Percentiles rank a stretch among this genome's conserved stretches.
Evolutionary conservation across 2,113 vertebrate species (phyloP).

Genomic region (Leuciscus idus): DNA sequence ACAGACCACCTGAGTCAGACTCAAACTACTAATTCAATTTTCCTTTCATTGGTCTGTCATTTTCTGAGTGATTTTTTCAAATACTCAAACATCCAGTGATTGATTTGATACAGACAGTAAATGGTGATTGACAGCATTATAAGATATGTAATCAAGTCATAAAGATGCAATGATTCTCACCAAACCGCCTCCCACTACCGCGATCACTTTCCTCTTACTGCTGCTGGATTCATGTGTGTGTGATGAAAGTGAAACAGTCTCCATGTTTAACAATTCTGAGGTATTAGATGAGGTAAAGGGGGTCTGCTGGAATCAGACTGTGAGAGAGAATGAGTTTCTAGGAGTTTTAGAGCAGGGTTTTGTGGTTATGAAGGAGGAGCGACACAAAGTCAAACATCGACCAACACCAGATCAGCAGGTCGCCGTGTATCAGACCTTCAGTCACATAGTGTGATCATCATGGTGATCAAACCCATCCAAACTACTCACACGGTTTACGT

Average conservation of each 20-base stretch:
- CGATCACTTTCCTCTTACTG: conserved; percentile 63
- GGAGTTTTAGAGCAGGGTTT: background rate
- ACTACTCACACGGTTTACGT: background rate
- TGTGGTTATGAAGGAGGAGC: conserved; percentile 31
- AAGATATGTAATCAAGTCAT: background rate
- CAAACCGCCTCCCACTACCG: conserved; percentile 71
- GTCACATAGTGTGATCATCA: background rate
- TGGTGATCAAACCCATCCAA: background rate
- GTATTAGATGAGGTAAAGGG: background rate
- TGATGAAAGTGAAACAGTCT: background rate
- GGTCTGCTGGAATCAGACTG: background rate
- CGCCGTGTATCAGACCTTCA: background rate
- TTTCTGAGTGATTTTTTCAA: background rate
- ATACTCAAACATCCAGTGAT: no score
- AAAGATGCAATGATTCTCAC: conserved; percentile 63
- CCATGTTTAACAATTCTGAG: conserved; percentile 16
- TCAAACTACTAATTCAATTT: background rate
- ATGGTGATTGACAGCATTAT: background rate
- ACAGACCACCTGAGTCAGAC: background rate
- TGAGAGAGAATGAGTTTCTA: background rate
- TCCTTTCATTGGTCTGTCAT: background rate
- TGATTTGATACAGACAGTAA: background rate
- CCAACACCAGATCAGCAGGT: background rate
- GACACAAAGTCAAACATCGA: conserved; percentile 21
- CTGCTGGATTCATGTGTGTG: background rate